These are phyloP conservation scores for Lasioglossum zephyrum DNA, from an alignment of 2,888 invertebrate genomes.

Conservation along the genomic window DNA sequence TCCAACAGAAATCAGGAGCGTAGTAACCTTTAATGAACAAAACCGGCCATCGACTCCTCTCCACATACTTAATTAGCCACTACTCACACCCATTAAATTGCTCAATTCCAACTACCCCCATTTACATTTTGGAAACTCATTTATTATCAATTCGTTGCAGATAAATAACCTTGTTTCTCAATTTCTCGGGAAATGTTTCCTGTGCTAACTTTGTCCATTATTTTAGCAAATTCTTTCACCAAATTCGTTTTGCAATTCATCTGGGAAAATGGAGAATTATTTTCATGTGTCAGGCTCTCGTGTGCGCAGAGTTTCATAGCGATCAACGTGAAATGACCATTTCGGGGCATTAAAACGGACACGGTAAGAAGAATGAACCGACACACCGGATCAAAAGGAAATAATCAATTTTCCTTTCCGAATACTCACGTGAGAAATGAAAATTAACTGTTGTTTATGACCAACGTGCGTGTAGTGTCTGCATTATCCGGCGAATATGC, in stretches of 20 bases:
- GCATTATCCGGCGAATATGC: constrained; percentile 25
- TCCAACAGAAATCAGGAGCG: constrained; percentile 45
- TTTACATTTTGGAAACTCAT: background rate
- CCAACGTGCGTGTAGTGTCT: background rate
- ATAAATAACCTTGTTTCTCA: background rate
- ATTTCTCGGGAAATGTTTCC: background rate
- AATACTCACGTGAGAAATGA: constrained; percentile 1
- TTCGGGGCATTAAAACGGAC: background rate
- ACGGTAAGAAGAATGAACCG: background rate
- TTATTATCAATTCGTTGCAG: background rate
- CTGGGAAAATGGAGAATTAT: no score
- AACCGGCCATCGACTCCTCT: background rate
- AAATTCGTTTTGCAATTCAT: no score
- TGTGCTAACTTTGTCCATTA: background rate
- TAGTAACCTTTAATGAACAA: constrained; percentile 36
- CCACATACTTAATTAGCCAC: background rate
- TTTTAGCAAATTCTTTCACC: background rate
- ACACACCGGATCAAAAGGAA: background rate
- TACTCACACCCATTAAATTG: no score
- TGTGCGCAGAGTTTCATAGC: no score
- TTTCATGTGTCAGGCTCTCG: no score
- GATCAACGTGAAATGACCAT: background rate
- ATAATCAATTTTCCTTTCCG: background rate
- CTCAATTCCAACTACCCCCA: no score
- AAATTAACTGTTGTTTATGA: constrained; percentile 15